phyloP scores from a whole-genome alignment of 2,797 vertebrate species.

The Pangasius sanitwongsei region DNA sequence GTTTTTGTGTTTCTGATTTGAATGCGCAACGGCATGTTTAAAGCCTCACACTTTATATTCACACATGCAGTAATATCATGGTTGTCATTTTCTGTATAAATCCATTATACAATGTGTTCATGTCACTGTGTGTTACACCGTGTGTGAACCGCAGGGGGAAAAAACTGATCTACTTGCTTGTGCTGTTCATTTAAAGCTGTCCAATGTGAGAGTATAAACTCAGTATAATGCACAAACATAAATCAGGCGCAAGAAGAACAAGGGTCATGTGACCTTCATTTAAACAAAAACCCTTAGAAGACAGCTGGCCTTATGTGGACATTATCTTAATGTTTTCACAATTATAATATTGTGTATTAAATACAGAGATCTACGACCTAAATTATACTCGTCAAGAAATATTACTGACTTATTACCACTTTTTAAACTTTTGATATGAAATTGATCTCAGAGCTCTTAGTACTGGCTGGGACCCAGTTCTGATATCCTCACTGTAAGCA shows the following conservation, averaged over 20 bases:
- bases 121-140: background rate
- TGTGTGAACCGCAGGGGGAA: background rate
- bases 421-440: background rate
- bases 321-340: background rate
- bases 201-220: background rate
- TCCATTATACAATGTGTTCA: background rate
- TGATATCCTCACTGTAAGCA: background rate
- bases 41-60: background rate
- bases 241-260: background rate
- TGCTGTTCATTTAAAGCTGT: background rate
- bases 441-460: background rate
- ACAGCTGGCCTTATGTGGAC: background rate
- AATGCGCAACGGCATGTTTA: background rate
- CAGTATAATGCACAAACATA: background rate
- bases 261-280: background rate
- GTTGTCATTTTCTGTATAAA: background rate
- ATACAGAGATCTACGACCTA: background rate
- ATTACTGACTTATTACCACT: background rate
- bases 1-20: background rate
- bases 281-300: background rate
- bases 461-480: too few species aligned
- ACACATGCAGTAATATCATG: background rate
- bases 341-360: background rate
- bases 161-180: background rate
- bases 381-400: background rate